These are phyloP conservation scores for Ditylenchus dipsaci DNA, from an alignment of 1,140 invertebrate genomes.

Conservation along the genomic window DNA sequence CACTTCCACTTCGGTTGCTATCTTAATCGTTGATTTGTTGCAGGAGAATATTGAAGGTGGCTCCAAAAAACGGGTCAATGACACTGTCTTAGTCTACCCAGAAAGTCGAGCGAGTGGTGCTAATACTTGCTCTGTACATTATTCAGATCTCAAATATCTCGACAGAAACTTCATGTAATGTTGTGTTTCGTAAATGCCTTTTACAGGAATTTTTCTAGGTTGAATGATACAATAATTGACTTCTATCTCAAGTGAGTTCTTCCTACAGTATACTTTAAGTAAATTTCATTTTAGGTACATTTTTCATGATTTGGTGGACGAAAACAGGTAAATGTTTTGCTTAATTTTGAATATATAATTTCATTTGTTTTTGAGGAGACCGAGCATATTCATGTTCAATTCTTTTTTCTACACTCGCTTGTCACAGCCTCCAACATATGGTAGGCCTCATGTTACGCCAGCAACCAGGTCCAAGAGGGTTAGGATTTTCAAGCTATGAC, in stretches of 20 bases:
- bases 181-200: too few species aligned
- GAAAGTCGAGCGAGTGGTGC: neutral
- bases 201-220: constrained; percentile 33
- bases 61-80: constrained; percentile 18
- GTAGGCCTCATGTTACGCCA: constrained; percentile 11
- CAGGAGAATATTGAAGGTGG: too few species aligned
- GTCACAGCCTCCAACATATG: constrained; percentile 57
- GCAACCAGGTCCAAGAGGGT: constrained; percentile 15
- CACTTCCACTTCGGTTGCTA: too few species aligned
- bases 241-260: constrained; percentile 78
- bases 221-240: constrained; percentile 92
- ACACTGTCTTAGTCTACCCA: constrained; percentile 28
- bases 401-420: constrained; percentile 61
- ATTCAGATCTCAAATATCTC: constrained; percentile 24
- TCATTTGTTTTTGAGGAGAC: constrained; percentile 29
- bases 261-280: too few species aligned
- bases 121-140: constrained; percentile 18
- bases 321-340: constrained; percentile 11
- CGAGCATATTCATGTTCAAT: constrained; percentile 37
- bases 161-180: constrained; percentile 16
- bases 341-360: neutral
- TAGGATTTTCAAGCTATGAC: neutral
- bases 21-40: neutral
- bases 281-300: too few species aligned
- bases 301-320: constrained; percentile 24